Conservation (phyloP, 2,113 vertebrate species). For the Sinocyclocheilus maitianheensis region DNA sequence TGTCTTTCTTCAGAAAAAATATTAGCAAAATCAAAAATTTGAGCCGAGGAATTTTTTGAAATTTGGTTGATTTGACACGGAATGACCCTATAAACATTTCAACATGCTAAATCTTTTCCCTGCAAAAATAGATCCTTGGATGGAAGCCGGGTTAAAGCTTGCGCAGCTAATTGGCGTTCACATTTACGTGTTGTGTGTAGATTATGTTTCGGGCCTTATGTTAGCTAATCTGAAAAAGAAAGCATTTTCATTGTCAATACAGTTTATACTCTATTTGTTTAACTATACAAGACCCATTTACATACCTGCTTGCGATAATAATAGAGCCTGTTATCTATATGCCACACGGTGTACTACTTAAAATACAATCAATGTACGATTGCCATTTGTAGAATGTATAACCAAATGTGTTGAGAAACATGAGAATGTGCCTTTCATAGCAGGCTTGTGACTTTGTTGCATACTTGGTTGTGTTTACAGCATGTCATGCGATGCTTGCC, state of each 20-base stretch:
- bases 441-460: constrained; percentile 16
- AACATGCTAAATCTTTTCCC: no score
- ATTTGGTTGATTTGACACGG: no score
- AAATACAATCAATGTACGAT: background rate
- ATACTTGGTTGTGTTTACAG: constrained; percentile 24
- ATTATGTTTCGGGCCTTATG: background rate
- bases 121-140: background rate
- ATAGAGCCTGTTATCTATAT: background rate
- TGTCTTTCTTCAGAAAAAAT: no score
- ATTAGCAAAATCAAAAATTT: no score
- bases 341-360: background rate
- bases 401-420: background rate
- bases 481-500: constrained; percentile 50
- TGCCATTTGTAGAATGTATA: background rate
- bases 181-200: background rate
- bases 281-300: background rate
- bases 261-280: background rate
- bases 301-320: background rate
- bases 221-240: background rate
- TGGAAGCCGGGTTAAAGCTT: background rate
- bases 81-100: no score
- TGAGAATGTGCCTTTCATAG: constrained; percentile 48
- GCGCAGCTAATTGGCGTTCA: background rate
- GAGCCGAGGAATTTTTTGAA: no score
- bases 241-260: background rate